Percentiles rank a stretch among this genome's conserved stretches.
phyloP scores from a whole-genome alignment of 1,140 invertebrate genomes.

The Drosophila serrata region DNA sequence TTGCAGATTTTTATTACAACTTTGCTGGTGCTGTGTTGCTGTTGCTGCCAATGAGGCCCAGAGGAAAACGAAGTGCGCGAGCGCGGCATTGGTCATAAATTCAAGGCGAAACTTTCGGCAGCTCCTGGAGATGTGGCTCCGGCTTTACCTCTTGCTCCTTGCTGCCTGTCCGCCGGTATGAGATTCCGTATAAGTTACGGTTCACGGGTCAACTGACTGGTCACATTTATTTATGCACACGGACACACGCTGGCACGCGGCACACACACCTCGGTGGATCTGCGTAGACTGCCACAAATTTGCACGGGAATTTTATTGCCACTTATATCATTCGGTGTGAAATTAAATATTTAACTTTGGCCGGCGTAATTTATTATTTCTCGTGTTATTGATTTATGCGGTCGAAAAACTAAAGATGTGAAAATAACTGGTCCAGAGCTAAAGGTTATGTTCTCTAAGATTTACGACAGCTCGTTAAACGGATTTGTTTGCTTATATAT shows the following conservation, averaged over 20 bases:
- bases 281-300: constrained; percentile 42
- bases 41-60: constrained; percentile 60
- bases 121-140: constrained; percentile 10
- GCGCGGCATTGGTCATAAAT: constrained; percentile 72
- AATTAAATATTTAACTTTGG: constrained; percentile 75
- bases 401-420: constrained; percentile 1
- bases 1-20: constrained; percentile 34
- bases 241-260: neutral
- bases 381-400: constrained; percentile 70
- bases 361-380: constrained; percentile 50
- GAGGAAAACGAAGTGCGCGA: constrained; percentile 72
- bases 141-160: neutral
- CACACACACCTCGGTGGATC: neutral
- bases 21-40: constrained; percentile 12
- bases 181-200: constrained; percentile 36
- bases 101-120: constrained; percentile 52
- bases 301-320: constrained; percentile 63
- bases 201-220: constrained; percentile 55
- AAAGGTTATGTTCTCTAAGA: constrained; percentile 5
- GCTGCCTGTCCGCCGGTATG: neutral
- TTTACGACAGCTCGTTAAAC: constrained; percentile 28
- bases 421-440: constrained; percentile 1
- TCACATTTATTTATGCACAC: constrained; percentile 68
- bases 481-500: constrained; percentile 18
- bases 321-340: constrained; percentile 60